These are phyloP conservation scores for Arctocebus calabarensis DNA, from an alignment of 2,797 vertebrate species.

Conservation along the genomic window DNA sequence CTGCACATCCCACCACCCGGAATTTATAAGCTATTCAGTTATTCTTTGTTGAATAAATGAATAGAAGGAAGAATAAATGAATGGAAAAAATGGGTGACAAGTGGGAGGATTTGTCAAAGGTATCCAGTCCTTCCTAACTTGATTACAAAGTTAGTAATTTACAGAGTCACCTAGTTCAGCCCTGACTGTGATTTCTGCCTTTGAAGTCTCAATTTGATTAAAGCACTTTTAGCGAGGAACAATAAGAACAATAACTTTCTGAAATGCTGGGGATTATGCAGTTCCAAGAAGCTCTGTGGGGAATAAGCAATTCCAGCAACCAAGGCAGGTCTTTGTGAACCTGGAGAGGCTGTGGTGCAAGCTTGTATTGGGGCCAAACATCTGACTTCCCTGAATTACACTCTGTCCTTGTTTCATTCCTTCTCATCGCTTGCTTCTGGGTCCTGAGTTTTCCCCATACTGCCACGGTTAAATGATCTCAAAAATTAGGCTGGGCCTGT, in stretches of 20 bases:
- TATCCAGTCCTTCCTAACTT: background rate
- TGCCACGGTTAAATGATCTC: conserved; percentile 58
- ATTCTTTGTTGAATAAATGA: background rate
- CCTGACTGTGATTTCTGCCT: conserved; percentile 4
- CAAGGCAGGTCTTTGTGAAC: background rate
- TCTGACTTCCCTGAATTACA: conserved; percentile 66
- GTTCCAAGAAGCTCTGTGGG: conserved; percentile 41
- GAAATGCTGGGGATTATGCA: conserved; percentile 35
- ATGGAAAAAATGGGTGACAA: background rate
- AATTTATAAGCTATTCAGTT: background rate
- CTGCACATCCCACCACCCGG: background rate
- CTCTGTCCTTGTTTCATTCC: conserved; percentile 61
- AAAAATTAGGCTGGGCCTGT: conserved; percentile 63
- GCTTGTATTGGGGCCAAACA: conserved; percentile 18
- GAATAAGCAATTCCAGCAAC: conserved; percentile 33
- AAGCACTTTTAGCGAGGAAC: conserved; percentile 53
- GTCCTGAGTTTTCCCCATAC: conserved; percentile 57
- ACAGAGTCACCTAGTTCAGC: background rate
- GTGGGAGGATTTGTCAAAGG: background rate
- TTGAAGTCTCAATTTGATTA: conserved; percentile 73
- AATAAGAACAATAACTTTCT: conserved; percentile 52
- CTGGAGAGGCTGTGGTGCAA: background rate
- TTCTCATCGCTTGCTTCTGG: conserved; percentile 60
- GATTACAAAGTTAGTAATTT: conserved; percentile 17
- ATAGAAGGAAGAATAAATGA: background rate